phyloP scores from a whole-genome alignment of 1,140 invertebrate genomes.

The Drosophila varians region DNA sequence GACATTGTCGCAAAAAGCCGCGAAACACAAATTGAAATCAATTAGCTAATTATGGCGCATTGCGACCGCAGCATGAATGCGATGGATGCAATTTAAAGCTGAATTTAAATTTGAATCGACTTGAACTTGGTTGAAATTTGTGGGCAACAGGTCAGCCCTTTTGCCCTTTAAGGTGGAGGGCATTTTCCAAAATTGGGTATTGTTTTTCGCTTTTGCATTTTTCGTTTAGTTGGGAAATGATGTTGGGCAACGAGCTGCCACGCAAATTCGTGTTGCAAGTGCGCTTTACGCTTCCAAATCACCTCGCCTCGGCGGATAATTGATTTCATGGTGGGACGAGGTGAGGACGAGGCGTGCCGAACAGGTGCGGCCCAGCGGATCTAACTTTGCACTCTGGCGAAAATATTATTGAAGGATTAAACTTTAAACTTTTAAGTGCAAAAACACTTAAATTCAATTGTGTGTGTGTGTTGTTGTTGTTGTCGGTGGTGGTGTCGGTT shows the following conservation, averaged over 20 bases:
- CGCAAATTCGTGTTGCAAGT: conserved; percentile 12
- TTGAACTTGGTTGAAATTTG: not conserved
- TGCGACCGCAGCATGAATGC: conserved; percentile 36
- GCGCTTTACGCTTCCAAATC: conserved; percentile 2
- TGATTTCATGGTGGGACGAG: conserved; percentile 32
- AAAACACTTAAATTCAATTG: conserved; percentile 78
- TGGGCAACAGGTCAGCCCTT: not conserved
- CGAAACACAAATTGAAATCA: conserved; percentile 68
- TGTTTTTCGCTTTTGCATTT: not conserved
- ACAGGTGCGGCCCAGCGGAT: conserved; percentile 30
- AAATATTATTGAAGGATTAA: conserved; percentile 81
- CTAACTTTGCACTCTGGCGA: conserved; percentile 71
- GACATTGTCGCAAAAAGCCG: conserved; percentile 50
- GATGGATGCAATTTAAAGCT: conserved; percentile 5
- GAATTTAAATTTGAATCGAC: conserved; percentile 26
- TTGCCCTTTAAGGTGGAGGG: not conserved
- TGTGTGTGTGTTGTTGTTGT: too few species aligned
- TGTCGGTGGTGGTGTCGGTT: conserved; percentile 28
- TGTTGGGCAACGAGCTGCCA: conserved; percentile 42
- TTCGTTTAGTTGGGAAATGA: conserved; percentile 15
- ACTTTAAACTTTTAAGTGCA: conserved; percentile 81
- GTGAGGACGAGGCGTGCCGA: not conserved
- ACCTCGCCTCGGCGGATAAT: conserved; percentile 56
- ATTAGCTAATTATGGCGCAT: conserved; percentile 70
- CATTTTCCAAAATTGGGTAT: not conserved